Evolutionary conservation across 2,797 vertebrate species (phyloP), one percentile per base, ranked within the genome.

Genomic region (Gymnodraco acuticeps): DNA sequence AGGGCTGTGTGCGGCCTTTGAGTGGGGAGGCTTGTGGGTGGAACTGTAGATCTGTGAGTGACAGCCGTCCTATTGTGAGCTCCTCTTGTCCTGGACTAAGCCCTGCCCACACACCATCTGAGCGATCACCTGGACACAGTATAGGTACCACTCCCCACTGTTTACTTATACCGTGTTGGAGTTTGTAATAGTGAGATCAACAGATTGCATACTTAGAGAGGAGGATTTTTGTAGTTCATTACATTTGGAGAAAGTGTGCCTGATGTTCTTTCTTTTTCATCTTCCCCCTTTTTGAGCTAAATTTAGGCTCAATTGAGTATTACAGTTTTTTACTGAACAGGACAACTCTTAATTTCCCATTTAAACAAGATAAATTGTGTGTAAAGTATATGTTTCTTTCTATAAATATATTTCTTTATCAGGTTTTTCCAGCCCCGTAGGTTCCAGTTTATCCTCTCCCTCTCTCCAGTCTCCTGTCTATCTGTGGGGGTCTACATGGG

Each of bases 381-480:
- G 19, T 4, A 64, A 72, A 64, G 10, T 51, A 6, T 59, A 13
- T 65, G 2, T 75, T 55, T 55, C 3, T 70, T 46, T 69, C 47
- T 79, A 38, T 2, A 2, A 38, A 38, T 38, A 9, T 2, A 7
- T 38, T 38, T 38, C 33, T 38, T 38, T 38, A 38, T 10, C 43
- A 95, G 94, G 90, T 84, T 86, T 91, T 59, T 65, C 88, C 45
- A 88, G 89, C 89, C 85, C 90, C 12, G 48, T 76, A 31, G 77
- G 65, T 59, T 83, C 89, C 42, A 73, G 73, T 2, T 79, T 80
- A 16, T 64, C 88, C 4, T 84, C 90, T 55, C 90, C 92, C 48
- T 89, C 89, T 15, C 46, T 83, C 51, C 92, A 92, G 75, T 53
- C 92, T 50, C 86, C 93, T 3, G 56, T 89, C 46, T 94, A 87